A percentile compares a stretch with the other conserved stretches of the same genome.
Conservation (phyloP, 2,797 vertebrate genomes). For the Myioborus miniatus region DNA sequence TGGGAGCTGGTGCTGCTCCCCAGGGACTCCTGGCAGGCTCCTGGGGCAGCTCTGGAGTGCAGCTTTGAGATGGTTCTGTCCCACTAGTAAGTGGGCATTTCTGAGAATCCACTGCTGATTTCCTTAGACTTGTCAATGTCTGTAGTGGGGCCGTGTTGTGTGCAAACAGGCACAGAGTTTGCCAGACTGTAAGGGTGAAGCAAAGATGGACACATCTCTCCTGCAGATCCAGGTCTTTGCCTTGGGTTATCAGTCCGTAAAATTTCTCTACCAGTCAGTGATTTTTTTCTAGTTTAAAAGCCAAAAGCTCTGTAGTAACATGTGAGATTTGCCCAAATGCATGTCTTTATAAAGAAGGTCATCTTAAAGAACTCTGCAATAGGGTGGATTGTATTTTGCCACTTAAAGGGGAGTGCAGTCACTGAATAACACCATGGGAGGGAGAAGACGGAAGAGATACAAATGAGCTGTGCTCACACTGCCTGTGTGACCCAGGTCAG, state of each 20-base stretch:
- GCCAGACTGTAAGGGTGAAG: not conserved
- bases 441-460: not conserved
- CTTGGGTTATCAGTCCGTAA: not conserved
- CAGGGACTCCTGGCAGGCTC: rapidly evolving
- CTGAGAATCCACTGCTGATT: not conserved
- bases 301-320: not conserved
- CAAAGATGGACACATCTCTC: not conserved
- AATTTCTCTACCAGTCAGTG: rapidly evolving
- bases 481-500: not conserved
- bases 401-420: not conserved
- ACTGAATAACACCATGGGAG: not conserved
- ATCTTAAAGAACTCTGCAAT: not conserved
- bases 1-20: not conserved
- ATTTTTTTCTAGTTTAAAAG: not conserved
- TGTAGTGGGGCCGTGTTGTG: not conserved
- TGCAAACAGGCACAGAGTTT: not conserved
- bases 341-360: not conserved
- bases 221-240: not conserved
- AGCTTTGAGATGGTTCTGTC: not conserved
- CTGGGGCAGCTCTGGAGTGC: not conserved
- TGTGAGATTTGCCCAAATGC: not conserved
- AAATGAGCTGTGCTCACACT: not conserved
- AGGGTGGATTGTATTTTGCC: not conserved
- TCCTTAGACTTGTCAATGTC: not conserved
- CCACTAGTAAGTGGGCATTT: not conserved